Base-by-base conservation (phyloP, 2,888 invertebrate species). In the Xanthia icteritia region DNA sequence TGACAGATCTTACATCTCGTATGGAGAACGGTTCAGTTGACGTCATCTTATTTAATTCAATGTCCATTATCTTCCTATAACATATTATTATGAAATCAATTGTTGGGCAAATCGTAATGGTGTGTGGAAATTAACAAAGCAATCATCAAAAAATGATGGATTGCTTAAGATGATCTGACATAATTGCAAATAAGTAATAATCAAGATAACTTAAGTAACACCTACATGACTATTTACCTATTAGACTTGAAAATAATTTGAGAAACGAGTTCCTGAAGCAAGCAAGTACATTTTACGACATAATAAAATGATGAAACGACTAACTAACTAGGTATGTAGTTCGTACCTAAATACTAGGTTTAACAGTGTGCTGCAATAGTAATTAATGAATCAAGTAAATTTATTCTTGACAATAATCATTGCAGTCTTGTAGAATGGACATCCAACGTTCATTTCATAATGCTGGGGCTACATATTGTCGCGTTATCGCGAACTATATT, bases 51-150 rank as follows among this genome's bases (percentile, higher is more conserved):
- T 58, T 67, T 56, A n/a, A 77, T 17, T n/a, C n/a, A 56, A 39
- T 39, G 15, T 27, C 31, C n/a, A 58, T 23, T n/a, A 27, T 56
- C 60, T 56, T 69, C 39, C 39, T 54, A 23, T 31, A 60, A 36
- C 75, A 65, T 39, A 27, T 13, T 36, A 17, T 65, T 31, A 51
- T n/a, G 48, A 63, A 75, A 71, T 68, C 67, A 61, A 77, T 86
- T 73, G 72, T 63, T 85, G 39, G 64, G 69, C 48, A 77, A 76
- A 82, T 42, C 31, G 8, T 61, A 72, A 64, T 77, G 65, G 36
- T 66, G 63, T 61, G 27, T 39, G 48, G 56, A 71, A 60, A 76
- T 71, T 42, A 70, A 45, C n/a, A 31, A 70, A 84, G 68, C 76
- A 73, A 74, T 76, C 71, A 73, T 56, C 68, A n/a, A 39, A 48